Conservation (phyloP, 2,113 vertebrate genomes). For the Phoxinus phoxinus region DNA sequence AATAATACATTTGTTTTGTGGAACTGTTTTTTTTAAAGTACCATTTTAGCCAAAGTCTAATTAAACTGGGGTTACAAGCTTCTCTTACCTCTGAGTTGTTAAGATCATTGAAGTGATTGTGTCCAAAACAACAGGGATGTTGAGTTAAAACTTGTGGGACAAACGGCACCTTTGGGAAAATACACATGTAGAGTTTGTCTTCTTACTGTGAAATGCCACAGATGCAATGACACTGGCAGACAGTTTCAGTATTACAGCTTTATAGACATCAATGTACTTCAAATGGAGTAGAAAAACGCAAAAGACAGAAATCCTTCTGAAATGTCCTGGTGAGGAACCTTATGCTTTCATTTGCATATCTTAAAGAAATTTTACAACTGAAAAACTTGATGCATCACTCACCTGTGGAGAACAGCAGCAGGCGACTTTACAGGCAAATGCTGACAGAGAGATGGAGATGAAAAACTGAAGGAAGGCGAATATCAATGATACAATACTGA, state of each 20-base stretch:
- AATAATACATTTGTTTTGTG: neutral
- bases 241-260: neutral
- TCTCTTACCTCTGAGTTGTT: neutral
- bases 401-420: neutral
- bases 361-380: no score
- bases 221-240: no score
- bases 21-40: no score
- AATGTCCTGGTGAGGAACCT: neutral
- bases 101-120: neutral
- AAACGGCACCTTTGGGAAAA: neutral
- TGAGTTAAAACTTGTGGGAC: neutral
- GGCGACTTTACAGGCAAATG: slow-evolving; percentile 1
- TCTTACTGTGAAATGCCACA: neutral
- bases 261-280: neutral
- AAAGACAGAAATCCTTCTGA: neutral
- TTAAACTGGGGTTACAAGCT: neutral
- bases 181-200: neutral
- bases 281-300: neutral
- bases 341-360: neutral
- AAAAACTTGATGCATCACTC: neutral
- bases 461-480: slow-evolving; percentile 3
- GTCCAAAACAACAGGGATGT: neutral
- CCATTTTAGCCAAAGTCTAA: no score
- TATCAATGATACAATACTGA: neutral
- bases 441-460: slow-evolving; percentile 37